These are phyloP conservation scores for Leptestheria dahalacensis DNA, from an alignment of 1,140 invertebrate species.

Conservation along the genomic window DNA sequence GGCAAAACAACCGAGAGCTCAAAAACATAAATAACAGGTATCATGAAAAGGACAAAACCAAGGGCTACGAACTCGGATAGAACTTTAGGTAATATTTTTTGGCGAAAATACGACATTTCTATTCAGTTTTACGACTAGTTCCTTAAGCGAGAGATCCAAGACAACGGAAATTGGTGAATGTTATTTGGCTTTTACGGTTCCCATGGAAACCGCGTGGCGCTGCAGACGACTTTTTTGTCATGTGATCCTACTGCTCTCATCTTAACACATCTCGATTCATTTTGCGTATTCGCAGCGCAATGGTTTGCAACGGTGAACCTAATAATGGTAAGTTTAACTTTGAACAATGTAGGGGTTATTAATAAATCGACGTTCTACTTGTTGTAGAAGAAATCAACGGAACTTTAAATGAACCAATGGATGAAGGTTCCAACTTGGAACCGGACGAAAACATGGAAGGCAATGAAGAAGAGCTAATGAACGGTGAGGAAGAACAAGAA, in stretches of 20 bases:
- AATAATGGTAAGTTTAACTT: no score
- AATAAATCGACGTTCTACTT: not conserved
- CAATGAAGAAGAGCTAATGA: no score
- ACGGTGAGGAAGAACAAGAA: not conserved
- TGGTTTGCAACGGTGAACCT: no score
- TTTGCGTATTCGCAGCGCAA: no score
- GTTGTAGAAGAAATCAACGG: not conserved
- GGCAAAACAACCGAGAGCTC: slow-evolving; percentile 50
- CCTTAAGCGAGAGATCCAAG: not conserved
- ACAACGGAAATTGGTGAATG: no score
- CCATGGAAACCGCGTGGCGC: not conserved
- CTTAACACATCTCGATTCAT: no score
- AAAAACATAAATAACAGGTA: slow-evolving; percentile 45
- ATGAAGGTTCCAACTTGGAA: not conserved
- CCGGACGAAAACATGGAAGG: not conserved
- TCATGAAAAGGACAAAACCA: slow-evolving; percentile 36
- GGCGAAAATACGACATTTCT: slow-evolving; percentile 23
- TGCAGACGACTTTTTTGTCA: no score
- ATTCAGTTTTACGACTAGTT: not conserved
- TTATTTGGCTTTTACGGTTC: no score
- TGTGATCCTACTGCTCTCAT: no score
- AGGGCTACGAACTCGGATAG: slow-evolving; percentile 34
- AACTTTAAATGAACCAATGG: not conserved
- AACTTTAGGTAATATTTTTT: slow-evolving; percentile 33
- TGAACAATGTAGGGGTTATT: no score